Evolutionary conservation across 2,113 vertebrate species (phyloP).

Genomic region (Neoarius graeffei): DNA sequence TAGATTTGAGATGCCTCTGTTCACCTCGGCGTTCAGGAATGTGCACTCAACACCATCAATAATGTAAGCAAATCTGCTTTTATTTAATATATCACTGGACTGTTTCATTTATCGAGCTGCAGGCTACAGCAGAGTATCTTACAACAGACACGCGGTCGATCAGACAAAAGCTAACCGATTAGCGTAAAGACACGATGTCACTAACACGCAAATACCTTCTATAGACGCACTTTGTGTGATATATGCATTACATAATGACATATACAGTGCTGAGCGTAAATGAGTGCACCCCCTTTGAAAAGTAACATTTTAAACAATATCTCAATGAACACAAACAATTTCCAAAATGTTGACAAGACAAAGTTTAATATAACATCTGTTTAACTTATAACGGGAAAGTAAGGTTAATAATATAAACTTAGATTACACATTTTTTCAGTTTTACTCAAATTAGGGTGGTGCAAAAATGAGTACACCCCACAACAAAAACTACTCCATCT

Average conservation of each 20-base stretch:
- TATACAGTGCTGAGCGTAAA: too few species aligned
- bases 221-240: neutral
- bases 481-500: too few species aligned
- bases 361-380: too few species aligned
- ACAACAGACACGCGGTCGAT: neutral
- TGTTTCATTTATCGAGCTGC: slow-evolving; percentile 54
- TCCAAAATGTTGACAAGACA: too few species aligned
- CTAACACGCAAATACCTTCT: neutral
- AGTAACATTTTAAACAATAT: too few species aligned
- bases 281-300: too few species aligned
- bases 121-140: neutral
- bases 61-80: slow-evolving; percentile 57
- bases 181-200: neutral
- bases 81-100: slow-evolving; percentile 56
- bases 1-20: slow-evolving; percentile 13
- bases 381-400: too few species aligned
- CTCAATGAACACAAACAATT: too few species aligned
- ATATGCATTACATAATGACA: neutral
- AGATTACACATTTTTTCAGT: too few species aligned
- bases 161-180: neutral
- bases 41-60: slow-evolving; percentile 49
- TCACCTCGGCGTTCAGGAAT: slow-evolving; percentile 13
- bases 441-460: too few species aligned
- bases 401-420: too few species aligned
- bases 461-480: too few species aligned